Evolutionary conservation across 64 coral and sea anemone genomes (phyloP).

Genomic region (Astreopora myriophthalma): DNA sequence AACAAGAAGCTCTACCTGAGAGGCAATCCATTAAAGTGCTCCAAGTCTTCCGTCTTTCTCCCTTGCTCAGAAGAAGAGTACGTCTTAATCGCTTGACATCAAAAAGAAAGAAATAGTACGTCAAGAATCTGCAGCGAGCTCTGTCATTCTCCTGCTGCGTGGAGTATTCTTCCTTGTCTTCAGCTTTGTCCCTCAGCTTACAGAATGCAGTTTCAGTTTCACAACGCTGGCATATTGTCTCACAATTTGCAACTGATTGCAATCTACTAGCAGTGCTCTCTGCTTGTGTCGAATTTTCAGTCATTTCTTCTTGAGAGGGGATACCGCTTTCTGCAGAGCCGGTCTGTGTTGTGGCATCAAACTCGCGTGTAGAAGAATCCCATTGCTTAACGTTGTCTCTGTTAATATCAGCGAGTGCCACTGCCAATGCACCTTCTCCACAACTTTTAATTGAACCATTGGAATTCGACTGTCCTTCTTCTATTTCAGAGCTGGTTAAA

Average conservation of each 20-base stretch:
- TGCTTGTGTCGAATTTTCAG: not conserved
- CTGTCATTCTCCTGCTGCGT: not conserved
- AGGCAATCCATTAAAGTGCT: not conserved
- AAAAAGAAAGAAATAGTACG: constrained; percentile 50
- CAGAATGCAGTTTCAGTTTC: not conserved
- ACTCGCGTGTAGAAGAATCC: not conserved
- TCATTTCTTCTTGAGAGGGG: not conserved
- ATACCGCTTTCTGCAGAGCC: no score
- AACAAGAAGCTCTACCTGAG: not conserved
- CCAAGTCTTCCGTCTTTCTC: constrained; percentile 45
- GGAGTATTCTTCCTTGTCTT: not conserved
- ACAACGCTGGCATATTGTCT: not conserved
- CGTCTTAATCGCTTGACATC: constrained; percentile 33
- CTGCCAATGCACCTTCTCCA: not conserved
- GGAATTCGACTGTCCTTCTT: not conserved
- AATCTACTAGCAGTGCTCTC: not conserved
- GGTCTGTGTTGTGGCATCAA: not conserved
- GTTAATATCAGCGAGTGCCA: no score
- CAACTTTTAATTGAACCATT: not conserved
- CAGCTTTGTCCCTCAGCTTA: not conserved
- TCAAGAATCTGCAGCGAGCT: constrained; percentile 16
- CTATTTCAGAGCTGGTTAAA: not conserved
- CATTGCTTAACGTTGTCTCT: not conserved
- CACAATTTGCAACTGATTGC: not conserved
- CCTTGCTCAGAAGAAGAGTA: constrained; percentile 25